These are phyloP conservation scores for Spinus pinus DNA, from an alignment of 2,797 vertebrate species.

Conservation along the genomic window DNA sequence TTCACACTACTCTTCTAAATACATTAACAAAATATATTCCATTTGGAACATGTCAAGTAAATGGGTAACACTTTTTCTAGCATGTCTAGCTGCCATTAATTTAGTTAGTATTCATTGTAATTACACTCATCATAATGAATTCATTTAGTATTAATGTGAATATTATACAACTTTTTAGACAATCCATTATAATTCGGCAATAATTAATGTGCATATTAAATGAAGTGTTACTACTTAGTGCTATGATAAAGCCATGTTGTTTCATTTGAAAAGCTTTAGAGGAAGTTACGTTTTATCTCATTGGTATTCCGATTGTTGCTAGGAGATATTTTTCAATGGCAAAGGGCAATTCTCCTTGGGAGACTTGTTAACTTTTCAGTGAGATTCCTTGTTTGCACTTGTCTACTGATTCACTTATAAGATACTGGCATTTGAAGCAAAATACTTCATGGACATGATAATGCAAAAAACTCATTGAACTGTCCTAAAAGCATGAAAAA, in stretches of 20 bases:
- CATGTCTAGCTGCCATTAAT: slow-evolving; percentile 14
- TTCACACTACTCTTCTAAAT: slow-evolving; percentile 1
- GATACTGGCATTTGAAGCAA: not conserved
- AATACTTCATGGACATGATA: not conserved
- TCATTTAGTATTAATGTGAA: slow-evolving; percentile 26
- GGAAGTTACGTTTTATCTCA: not conserved
- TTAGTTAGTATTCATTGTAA: slow-evolving; percentile 43
- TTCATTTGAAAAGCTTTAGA: slow-evolving; percentile 16
- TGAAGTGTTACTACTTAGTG: slow-evolving; percentile 30
- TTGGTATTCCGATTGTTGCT: not conserved
- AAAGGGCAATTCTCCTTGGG: not conserved
- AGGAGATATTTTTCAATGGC: not conserved
- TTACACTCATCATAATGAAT: slow-evolving; percentile 44
- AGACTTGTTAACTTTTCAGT: not conserved
- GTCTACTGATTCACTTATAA: not conserved
- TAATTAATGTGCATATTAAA: slow-evolving; percentile 48
- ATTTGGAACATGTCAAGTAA: not conserved
- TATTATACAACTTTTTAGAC: slow-evolving; percentile 5
- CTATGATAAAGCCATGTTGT: slow-evolving; percentile 7
- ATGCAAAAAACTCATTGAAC: not conserved
- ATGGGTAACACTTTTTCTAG: slow-evolving; percentile 24
- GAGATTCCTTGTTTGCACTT: not conserved
- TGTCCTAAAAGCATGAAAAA: not conserved
- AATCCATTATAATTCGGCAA: slow-evolving; percentile 39
- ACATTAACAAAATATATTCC: slow-evolving; percentile 16